Evolutionary conservation across 2,888 invertebrate genomes (phyloP), one percentile per base, ranked within the genome.

Genomic region (Vannuccia rotundouncinata): DNA sequence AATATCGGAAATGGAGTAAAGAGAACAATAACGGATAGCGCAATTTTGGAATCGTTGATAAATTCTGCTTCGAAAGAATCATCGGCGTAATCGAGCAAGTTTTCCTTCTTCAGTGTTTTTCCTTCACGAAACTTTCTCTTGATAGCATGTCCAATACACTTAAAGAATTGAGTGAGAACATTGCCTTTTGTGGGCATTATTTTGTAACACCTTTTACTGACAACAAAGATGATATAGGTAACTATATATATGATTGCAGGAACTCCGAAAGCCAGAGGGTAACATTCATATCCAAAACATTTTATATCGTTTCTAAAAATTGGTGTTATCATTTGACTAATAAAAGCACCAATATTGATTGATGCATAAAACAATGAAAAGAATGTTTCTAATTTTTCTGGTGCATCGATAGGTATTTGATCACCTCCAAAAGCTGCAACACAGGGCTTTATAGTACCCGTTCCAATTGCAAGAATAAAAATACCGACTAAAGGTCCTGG

Each of bases 381-480:
- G 89, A 94, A 96, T 81, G 91, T 91, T 17, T 92, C 92, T 81
- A 95, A 89, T 85, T 93, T 92, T 83, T 89, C 89, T 84, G 91
- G 91, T 87, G 95, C 94, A 59, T 86, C 86, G 29, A 84, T 84
- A 76, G 91, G 90, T 87, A 95, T 95, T 88, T 95, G 96, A 87
- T 97, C 96, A 0, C 95, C 96, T 0, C 96, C 97, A 87, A 97
- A 96, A 0, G 96, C 94, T 0, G 94, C 91, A 0, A 97, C 95
- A 85, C 95, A 96, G 0, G 96, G 95, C 86, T 97, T 97, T 84
- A 97, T 96, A 0, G 95, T 95, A 0, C 96, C 96, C 0, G 95
- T 95, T 0, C 95, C 95, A 17, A 95, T 84, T 0, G 95, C 95
- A 84, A 97, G 94, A 83, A 93, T 88, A 17, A 91, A 85, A 30